These are phyloP conservation scores for Cremastinae sp. DNA, from an alignment of 2,888 invertebrate genomes.

Conservation along the genomic window DNA sequence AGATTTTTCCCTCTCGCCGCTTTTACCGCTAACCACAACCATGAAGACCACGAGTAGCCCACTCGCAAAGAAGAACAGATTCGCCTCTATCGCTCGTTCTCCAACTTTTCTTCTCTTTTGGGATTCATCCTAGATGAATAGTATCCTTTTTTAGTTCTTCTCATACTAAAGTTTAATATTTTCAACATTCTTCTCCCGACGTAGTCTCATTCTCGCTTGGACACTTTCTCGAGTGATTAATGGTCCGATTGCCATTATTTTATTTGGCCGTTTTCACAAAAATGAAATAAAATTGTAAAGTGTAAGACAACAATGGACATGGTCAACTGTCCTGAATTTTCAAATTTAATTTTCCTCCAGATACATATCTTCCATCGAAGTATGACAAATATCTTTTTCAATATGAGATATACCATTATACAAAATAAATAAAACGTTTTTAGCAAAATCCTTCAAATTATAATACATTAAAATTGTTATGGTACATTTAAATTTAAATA, in stretches of 20 bases:
- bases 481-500: no score
- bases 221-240: constrained; percentile 49
- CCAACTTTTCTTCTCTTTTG: constrained; percentile 5
- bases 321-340: neutral
- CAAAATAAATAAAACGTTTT: no score
- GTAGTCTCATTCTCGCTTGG: neutral
- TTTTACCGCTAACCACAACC: constrained; percentile 34
- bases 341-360: no score
- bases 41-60: constrained; percentile 18
- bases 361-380: neutral
- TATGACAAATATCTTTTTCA: no score
- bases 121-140: constrained; percentile 13
- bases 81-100: constrained; percentile 9
- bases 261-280: constrained; percentile 2
- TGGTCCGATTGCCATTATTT: constrained; percentile 34
- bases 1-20: constrained; percentile 40
- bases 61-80: constrained; percentile 13
- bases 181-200: constrained; percentile 21
- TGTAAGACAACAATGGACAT: neutral
- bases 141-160: constrained; percentile 34
- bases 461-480: no score
- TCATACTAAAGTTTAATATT: constrained; percentile 51
- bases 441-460: no score
- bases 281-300: constrained; percentile 10
- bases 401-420: no score